Base-by-base conservation (phyloP, 2,113 vertebrate species). In the Elephantulus edwardii region DNA sequence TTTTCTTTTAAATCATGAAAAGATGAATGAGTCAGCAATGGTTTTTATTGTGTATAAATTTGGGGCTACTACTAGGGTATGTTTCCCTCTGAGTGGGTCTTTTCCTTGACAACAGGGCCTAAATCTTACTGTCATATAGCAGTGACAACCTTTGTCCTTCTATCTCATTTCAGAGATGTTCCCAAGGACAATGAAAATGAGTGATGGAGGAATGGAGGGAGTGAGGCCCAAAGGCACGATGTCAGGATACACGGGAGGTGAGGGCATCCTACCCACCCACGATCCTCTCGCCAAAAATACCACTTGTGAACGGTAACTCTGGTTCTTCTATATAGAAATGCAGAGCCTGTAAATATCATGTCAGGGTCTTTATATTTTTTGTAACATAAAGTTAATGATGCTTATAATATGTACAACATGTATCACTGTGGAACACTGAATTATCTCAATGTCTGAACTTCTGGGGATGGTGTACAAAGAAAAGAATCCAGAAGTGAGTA, bases 331-430 rank as follows among this genome's bases (percentile, higher is more conserved):
- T 42, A 38, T 38, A 88, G 86, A 95, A 86, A 81, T 42, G 72
- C 22, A 90, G n/a, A 91, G 60, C 48, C 91, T 88, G 66, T 70
- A 93, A 96, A 95, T 83, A 80, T 78, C 48, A 91, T 79, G 83
- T 83, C 90, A 88, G 44, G 80, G 46, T 91, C 66, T 84, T 93
- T 84, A 83, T 75, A 66, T 77, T 66, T 88, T 85, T 93, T n/a
- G 75, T 94, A 86, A 91, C 71, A 91, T 88, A 90, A 93, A 94
- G 76, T 91, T 94, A 94, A 95, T 82, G 93, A 89, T 83, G 93
- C 93, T 93, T 92, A 88, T 96, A 94, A 95, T 94, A 93, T 90
- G 80, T 77, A 94, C 77, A 71, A 86, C 91, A 89, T 68, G 66
- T 95, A 90, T 74, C 83, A 62, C 90, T 71, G 80, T 71, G 68